Evolutionary conservation across 2,113 vertebrate genomes (phyloP).

Genomic region (Sebastes fasciatus): DNA sequence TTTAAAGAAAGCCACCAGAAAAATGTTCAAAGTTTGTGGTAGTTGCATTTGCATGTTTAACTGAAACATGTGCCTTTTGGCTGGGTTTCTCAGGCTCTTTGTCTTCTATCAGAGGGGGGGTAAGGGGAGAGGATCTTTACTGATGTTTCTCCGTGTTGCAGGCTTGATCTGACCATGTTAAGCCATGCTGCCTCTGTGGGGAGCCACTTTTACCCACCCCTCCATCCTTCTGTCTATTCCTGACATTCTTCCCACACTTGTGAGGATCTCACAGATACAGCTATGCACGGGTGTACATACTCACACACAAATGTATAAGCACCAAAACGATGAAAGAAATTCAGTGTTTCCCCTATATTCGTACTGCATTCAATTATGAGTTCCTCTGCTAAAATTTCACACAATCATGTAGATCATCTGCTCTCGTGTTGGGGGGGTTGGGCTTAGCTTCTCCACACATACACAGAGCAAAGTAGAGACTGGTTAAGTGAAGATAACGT

Average conservation of each 20-base stretch:
- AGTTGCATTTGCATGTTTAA: constrained; percentile 67
- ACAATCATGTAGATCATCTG: not conserved
- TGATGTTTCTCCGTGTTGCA: constrained; percentile 29
- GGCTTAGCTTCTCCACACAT: not conserved
- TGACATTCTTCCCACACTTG: constrained; percentile 6
- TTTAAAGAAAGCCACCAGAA: constrained; percentile 54
- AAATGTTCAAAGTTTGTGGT: constrained; percentile 51
- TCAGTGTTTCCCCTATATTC: not conserved
- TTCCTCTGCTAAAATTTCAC: not conserved
- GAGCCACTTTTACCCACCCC: constrained; percentile 17
- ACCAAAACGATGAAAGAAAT: not conserved
- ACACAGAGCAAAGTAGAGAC: not conserved
- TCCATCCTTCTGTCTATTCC: not conserved
- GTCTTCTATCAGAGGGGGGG: constrained; percentile 13
- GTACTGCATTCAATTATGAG: not conserved
- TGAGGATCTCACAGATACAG: not conserved
- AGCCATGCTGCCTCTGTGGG: constrained; percentile 16
- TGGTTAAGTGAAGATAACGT: not conserved
- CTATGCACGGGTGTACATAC: not conserved
- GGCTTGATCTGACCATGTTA: constrained; percentile 31
- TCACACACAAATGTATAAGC: not conserved
- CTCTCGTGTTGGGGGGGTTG: not conserved
- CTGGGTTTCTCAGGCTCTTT: constrained; percentile 37
- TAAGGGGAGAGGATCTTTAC: not conserved
- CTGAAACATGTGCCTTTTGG: constrained; percentile 59